Percentiles rank a stretch among this genome's conserved stretches.
Conservation (phyloP, 2,113 vertebrate genomes). For the Actinemys pallida region DNA sequence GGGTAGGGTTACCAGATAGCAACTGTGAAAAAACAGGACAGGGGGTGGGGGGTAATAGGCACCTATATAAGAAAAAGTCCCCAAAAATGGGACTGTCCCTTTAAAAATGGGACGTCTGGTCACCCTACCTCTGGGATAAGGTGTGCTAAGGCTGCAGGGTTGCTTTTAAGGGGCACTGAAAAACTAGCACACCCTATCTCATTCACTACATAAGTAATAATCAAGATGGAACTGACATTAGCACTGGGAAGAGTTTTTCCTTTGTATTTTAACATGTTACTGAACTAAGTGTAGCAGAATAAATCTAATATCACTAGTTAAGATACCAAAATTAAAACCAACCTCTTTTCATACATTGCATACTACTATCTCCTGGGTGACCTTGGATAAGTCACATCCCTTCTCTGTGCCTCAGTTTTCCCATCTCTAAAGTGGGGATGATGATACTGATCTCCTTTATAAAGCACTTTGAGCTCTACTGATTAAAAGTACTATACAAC, state of each 20-base stretch:
- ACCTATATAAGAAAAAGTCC: too few relatives aligned
- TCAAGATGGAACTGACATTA: neutral
- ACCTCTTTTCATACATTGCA: neutral
- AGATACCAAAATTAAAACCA: neutral
- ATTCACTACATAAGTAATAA: neutral
- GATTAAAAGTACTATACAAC: neutral
- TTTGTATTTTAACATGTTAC: neutral
- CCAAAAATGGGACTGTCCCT: too few relatives aligned
- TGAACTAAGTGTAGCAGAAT: neutral
- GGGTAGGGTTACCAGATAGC: neutral
- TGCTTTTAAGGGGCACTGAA: neutral
- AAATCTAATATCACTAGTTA: neutral
- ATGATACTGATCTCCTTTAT: neutral
- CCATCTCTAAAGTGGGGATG: neutral
- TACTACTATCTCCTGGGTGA: neutral
- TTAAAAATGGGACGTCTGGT: too few relatives aligned
- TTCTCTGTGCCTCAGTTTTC: neutral
- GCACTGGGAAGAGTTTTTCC: neutral
- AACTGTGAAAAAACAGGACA: too few relatives aligned
- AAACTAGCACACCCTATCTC: neutral
- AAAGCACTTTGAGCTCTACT: neutral
- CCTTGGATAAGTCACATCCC: neutral
- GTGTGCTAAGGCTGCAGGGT: neutral
- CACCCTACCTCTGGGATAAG: neutral
- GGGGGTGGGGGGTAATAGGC: too few relatives aligned